Evolutionary conservation across 2,888 invertebrate genomes (phyloP).

Genomic region (Tortrix viridana): DNA sequence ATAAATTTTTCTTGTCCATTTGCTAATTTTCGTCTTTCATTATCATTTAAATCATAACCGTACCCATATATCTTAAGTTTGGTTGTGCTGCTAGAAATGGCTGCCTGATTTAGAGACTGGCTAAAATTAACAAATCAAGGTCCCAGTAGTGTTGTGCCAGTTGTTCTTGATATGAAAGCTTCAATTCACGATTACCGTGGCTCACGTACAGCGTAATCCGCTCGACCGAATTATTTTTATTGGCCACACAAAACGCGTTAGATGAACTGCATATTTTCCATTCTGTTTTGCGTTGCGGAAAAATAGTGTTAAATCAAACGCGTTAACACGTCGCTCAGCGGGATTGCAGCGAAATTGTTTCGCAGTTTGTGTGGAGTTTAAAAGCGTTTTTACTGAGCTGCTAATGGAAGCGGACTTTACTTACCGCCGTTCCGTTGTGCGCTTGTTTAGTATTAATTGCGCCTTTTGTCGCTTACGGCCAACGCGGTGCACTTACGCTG

Average conservation of each 20-base stretch:
- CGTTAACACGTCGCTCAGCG: conserved; percentile 65
- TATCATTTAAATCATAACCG: too few species aligned
- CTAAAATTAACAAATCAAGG: too few species aligned
- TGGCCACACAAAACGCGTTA: conserved; percentile 16
- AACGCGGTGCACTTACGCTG: conserved; percentile 51
- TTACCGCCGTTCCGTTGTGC: conserved; percentile 61
- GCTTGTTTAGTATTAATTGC: conserved; percentile 78
- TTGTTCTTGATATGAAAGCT: background rate
- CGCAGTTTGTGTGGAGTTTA: conserved; percentile 64
- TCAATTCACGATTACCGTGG: background rate
- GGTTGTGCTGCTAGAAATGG: too few species aligned
- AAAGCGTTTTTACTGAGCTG: conserved; percentile 58
- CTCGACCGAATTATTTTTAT: conserved; percentile 13
- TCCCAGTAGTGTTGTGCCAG: too few species aligned
- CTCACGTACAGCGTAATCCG: conserved; percentile 4
- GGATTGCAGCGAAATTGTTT: conserved; percentile 69
- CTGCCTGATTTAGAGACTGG: too few species aligned
- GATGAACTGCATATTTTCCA: conserved; percentile 4
- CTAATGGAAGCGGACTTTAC: conserved; percentile 71
- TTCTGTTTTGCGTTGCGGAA: conserved; percentile 22
- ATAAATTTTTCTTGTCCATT: too few species aligned
- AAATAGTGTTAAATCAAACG: conserved; percentile 62
- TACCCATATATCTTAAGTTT: too few species aligned
- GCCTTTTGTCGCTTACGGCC: conserved; percentile 74
- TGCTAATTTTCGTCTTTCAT: too few species aligned